A percentile compares a stretch with the other conserved stretches of the same genome.
phyloP scores from a whole-genome alignment of 2,113 vertebrate species.

The Gulo gulo region DNA sequence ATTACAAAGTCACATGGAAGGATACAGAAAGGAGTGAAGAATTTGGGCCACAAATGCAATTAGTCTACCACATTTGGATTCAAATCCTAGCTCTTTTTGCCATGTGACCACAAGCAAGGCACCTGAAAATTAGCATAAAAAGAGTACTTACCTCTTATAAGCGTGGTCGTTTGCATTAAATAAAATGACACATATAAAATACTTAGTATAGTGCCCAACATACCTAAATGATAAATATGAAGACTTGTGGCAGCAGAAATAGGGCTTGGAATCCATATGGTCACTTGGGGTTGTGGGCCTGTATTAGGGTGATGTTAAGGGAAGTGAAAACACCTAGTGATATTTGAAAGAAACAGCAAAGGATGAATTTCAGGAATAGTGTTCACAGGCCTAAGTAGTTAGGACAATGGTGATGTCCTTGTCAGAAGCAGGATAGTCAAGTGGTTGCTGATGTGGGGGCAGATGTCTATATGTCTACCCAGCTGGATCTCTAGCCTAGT shows the following conservation, averaged over 20 bases:
- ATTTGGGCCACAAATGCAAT: not conserved
- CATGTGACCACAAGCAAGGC: not conserved
- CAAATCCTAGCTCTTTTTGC: not conserved
- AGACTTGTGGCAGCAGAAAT: not conserved
- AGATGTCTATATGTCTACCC: not conserved
- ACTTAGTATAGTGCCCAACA: not conserved
- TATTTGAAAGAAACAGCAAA: not conserved
- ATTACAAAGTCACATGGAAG: not conserved
- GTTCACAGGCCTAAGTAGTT: not conserved
- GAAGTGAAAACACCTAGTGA: not conserved
- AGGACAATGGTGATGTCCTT: not conserved
- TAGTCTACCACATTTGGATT: not conserved
- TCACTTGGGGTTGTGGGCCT: not conserved
- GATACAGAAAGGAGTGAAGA: not conserved
- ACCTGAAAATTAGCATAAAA: not conserved
- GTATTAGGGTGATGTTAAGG: not conserved
- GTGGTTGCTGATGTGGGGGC: not conserved
- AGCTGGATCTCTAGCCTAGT: not conserved
- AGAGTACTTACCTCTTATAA: not conserved
- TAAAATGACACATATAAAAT: not conserved
- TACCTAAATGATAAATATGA: not conserved
- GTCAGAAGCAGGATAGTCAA: not conserved
- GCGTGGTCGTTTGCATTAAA: not conserved
- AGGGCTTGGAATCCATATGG: not conserved
- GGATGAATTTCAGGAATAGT: not conserved